These are phyloP conservation scores for Dolichoris vasculosae DNA, from an alignment of 1,140 invertebrate genomes.

Conservation along the genomic window DNA sequence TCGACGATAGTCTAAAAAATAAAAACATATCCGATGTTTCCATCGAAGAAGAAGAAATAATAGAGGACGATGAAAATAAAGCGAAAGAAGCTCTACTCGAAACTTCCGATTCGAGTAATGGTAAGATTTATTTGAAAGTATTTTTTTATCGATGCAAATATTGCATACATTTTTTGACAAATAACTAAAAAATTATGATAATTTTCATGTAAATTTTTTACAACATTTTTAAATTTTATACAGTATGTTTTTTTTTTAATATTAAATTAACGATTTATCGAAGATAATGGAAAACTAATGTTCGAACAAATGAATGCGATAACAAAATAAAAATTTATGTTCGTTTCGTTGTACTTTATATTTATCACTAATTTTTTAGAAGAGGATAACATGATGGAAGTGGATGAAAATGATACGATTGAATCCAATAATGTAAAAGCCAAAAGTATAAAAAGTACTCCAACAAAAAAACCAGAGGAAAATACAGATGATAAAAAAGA, in stretches of 20 bases:
- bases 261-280: too few species aligned
- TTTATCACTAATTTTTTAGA: not conserved
- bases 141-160: not conserved
- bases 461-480: slow-evolving; percentile 24
- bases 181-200: too few species aligned
- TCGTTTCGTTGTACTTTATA: not conserved
- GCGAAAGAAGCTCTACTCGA: slow-evolving; percentile 61
- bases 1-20: slow-evolving; percentile 34
- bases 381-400: slow-evolving; percentile 12
- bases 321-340: too few species aligned
- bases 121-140: slow-evolving; percentile 52
- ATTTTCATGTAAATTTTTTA: not conserved
- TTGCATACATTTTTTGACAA: too few species aligned
- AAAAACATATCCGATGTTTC: slow-evolving; percentile 44
- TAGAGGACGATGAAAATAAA: slow-evolving; percentile 58
- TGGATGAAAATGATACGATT: slow-evolving; percentile 25
- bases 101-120: slow-evolving; percentile 62
- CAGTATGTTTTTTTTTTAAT: too few species aligned
- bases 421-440: slow-evolving; percentile 26
- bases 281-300: too few species aligned
- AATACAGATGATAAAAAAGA: slow-evolving; percentile 50
- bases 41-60: slow-evolving; percentile 56
- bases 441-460: not conserved
- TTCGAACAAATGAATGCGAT: too few species aligned
- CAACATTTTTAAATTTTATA: too few species aligned